Percentiles rank a stretch among this genome's conserved stretches.
Conservation (phyloP, 2,888 invertebrate species). For the Elegia similella region DNA sequence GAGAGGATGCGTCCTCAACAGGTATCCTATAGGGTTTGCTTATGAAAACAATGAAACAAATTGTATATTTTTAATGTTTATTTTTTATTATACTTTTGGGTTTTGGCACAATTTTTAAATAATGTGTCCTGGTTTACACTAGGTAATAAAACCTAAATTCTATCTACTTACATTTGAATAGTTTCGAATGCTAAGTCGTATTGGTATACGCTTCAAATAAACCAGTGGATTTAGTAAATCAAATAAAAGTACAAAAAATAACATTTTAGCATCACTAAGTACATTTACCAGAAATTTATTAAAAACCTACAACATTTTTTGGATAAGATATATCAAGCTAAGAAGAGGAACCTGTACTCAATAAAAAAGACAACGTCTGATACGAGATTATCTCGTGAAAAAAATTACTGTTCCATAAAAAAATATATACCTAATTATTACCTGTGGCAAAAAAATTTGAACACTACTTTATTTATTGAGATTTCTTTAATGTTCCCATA, state of each 20-base stretch:
- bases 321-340: too few relatives aligned
- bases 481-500: too few relatives aligned
- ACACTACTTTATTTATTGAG: too few relatives aligned
- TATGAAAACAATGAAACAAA: constrained; percentile 47
- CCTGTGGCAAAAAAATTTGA: too few relatives aligned
- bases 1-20: too few relatives aligned
- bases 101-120: constrained; percentile 81
- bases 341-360: too few relatives aligned
- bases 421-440: too few relatives aligned
- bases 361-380: too few relatives aligned
- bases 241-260: constrained; percentile 22
- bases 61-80: constrained; percentile 58
- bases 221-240: constrained; percentile 1
- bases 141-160: constrained; percentile 74
- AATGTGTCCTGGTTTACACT: constrained; percentile 78
- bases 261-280: constrained; percentile 26
- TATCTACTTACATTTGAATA: constrained; percentile 69
- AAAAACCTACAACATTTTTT: not conserved
- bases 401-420: too few relatives aligned
- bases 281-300: constrained; percentile 23
- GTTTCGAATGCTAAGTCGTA: constrained; percentile 50
- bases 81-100: constrained; percentile 80
- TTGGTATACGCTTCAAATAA: constrained; percentile 17
- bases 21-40: not conserved
- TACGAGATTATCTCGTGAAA: too few relatives aligned